phyloP scores from a whole-genome alignment of 2,888 invertebrate genomes.

The Ceramica pisi region DNA sequence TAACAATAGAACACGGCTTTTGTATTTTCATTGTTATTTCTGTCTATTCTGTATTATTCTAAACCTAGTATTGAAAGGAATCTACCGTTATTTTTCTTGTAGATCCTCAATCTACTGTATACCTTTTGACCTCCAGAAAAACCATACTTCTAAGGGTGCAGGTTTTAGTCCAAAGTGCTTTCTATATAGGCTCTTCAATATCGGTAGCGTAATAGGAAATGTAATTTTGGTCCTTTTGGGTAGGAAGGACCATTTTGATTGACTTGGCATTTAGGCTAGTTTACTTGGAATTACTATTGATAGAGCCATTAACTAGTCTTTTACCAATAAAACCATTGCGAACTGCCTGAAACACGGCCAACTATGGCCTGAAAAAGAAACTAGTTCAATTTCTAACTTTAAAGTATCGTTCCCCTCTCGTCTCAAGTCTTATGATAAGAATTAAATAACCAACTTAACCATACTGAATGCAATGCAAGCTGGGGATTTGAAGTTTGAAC shows the following conservation, averaged over 20 bases:
- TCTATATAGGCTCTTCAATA: neutral
- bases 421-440: neutral
- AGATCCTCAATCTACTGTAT: neutral
- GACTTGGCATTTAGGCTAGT: neutral
- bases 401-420: neutral
- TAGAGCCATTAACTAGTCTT: neutral
- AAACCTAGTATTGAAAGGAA: constrained; percentile 1
- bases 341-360: neutral
- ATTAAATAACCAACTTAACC: constrained; percentile 3
- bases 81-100: neutral
- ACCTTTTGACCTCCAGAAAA: neutral
- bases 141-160: neutral
- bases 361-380: neutral
- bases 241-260: neutral
- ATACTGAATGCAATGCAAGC: constrained; percentile 11
- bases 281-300: neutral
- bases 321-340: neutral
- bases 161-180: neutral
- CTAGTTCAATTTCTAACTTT: neutral
- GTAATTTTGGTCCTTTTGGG: neutral
- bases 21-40: constrained; percentile 10
- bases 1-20: neutral
- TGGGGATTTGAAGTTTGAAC: constrained; percentile 18
- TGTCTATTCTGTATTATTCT: neutral
- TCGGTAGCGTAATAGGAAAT: neutral